Evolutionary conservation across 1,140 invertebrate genomes (phyloP).

Genomic region (Octopus sinensis): DNA sequence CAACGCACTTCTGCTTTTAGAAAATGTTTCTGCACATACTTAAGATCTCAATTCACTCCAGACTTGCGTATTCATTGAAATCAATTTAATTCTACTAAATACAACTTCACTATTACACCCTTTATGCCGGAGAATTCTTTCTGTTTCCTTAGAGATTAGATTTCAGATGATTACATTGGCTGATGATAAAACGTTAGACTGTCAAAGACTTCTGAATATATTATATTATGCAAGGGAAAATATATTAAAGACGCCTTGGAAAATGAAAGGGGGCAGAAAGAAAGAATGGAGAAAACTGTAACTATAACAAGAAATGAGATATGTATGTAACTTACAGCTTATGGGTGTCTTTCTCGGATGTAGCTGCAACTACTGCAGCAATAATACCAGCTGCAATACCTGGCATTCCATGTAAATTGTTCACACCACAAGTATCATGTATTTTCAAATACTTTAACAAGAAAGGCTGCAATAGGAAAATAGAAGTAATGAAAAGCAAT

Average conservation of each 20-base stretch:
- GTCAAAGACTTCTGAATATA: background rate
- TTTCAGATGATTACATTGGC: background rate
- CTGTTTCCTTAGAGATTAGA: no score
- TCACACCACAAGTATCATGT: slow-evolving; percentile 91
- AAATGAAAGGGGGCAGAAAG: background rate
- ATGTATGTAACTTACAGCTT: background rate
- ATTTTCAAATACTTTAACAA: slow-evolving; percentile 69
- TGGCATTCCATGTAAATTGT: slow-evolving; percentile 95
- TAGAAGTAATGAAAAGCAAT: no score
- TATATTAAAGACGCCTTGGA: background rate
- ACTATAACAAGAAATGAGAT: background rate
- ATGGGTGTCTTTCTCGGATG: slow-evolving; percentile 58
- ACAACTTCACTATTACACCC: no score
- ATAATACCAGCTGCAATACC: slow-evolving; percentile 79
- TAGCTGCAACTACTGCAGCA: slow-evolving; percentile 75
- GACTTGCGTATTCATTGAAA: no score
- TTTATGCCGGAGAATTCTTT: no score
- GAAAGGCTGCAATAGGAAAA: slow-evolving; percentile 64
- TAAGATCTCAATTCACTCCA: no score
- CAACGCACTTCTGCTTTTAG: no score
- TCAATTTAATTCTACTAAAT: no score
- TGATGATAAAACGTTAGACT: background rate
- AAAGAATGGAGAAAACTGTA: background rate
- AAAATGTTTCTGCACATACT: no score
- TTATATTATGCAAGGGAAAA: background rate